phyloP scores from a whole-genome alignment of 2,888 invertebrate genomes.

The Agrochola circellaris region DNA sequence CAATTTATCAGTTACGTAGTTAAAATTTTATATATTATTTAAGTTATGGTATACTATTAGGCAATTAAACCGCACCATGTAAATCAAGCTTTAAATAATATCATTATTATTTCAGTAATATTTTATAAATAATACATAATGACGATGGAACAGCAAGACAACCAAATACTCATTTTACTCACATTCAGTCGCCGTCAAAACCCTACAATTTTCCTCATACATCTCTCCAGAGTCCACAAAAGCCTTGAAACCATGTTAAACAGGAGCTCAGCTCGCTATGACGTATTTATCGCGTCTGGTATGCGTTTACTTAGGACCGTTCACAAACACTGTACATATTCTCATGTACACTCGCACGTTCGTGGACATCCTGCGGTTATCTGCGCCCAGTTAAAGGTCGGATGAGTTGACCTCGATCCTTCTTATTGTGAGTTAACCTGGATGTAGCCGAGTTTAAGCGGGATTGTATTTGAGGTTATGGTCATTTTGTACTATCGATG shows the following conservation, averaged over 20 bases:
- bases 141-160: not conserved
- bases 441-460: slow-evolving; percentile 15
- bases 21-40: too few relatives aligned
- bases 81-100: too few relatives aligned
- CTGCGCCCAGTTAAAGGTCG: slow-evolving; percentile 28
- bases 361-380: slow-evolving; percentile 28
- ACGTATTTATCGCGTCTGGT: slow-evolving; percentile 19
- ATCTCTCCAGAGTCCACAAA: not conserved
- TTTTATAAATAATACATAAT: not conserved
- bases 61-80: too few relatives aligned
- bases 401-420: slow-evolving; percentile 37
- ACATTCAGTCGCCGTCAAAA: not conserved
- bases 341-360: not conserved
- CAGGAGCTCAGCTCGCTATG: not conserved
- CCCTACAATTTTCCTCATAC: not conserved
- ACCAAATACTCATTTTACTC: too few relatives aligned
- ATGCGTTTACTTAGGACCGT: slow-evolving; percentile 47
- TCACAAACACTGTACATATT: not conserved
- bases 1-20: too few relatives aligned
- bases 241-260: slow-evolving; percentile 12
- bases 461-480: slow-evolving; percentile 11
- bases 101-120: too few relatives aligned
- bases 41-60: too few relatives aligned
- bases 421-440: slow-evolving; percentile 8
- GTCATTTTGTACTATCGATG: slow-evolving; percentile 14